Evolutionary conservation across 1,140 invertebrate genomes (phyloP), one percentile per base, ranked within the genome.

Genomic region (Plodia interpunctella): DNA sequence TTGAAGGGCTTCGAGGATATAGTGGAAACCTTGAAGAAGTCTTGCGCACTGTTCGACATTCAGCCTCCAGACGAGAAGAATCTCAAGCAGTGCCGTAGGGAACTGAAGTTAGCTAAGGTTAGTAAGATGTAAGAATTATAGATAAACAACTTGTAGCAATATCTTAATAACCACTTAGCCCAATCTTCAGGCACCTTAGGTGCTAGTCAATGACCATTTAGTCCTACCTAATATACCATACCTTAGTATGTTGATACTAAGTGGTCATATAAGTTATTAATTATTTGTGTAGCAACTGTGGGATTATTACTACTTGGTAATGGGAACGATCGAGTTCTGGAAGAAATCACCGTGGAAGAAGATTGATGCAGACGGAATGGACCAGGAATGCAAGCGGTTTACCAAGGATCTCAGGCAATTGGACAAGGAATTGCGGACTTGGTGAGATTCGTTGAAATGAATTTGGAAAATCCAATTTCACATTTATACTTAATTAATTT

Each of bases 311-410:
- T 91, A 93, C 62, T 93, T 98, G 11, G 94, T 98, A 3, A 91
- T 92, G 71, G 94, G 94, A 0, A 95, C 93, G 61, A 94, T 98
- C 55, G 92, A 96, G 56, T 94, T 97, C 80, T 98, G 97, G 97
- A 97, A 98, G 80, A 95, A 93, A 21, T 98, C 97, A 0, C 92
- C 93, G 0, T 98, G 97, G 97, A 95, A 95, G 75, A 95, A 96
- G 73, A 96, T 98, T 57, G 96, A 98, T 74, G 95, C 97, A 0
- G 98, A 99, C 76, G 93, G 93, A 50, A 97, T 98, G 95, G 97
- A 98, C 79, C 94, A 97, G 76, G 97, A 98, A 75, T 97, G 97
- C 81, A 98, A 98, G 80, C 95, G 95, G 68, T 96, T 98, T 78
- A 94, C 94, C 0, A 97, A 97, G 71, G 96, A 97, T 76, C 78